Base-by-base conservation (phyloP, 2,113 vertebrate species). In the Neolamprologus sp. region DNA sequence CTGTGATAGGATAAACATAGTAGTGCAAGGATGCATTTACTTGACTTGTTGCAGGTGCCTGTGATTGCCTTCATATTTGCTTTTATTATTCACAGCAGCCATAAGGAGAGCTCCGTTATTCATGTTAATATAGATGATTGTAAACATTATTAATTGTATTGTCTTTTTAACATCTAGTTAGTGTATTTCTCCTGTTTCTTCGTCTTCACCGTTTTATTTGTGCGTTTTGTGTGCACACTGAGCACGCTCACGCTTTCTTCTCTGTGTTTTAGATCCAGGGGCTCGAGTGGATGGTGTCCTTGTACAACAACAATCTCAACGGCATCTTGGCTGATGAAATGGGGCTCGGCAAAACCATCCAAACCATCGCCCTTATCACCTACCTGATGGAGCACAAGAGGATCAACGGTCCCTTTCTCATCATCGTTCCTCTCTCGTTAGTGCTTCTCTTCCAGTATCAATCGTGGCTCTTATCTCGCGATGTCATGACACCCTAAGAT, bases 381-480 rank as follows among this genome's bases (percentile, higher is more conserved):
- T 99, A 99, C 87, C 96, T 99, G 95, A 99, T 99, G 98, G 98
- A 99, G 83, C 93, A 97, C 97, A 99, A 99, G 96, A 97, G 98
- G 91, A 97, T 99, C 92, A 99, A 99, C 53, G 99, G 99, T 2
- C 99, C 99, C 21, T 99, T 97, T 94, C 97, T 99, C 95, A 99
- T 99, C 96, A 99, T 99, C 63, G 99, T 99, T 78, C 99, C 99
- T 5, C 98, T 99, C 87, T 99, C 98, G 98, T 99, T 95, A 98
- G 98, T 98, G 17, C 21, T 13, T 11, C 42, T 37, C 68, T 7
- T 6, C n/a, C 68, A 19, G 19, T 14, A 14, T 40, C 19, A 51
- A 35, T 75, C 58, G 19, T 11, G 3, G 6, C 55, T 85, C 21
- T 54, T 80, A 80, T 81, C 2, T 1, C 4, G 2, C 17, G 4